Percentiles rank a stretch among this genome's conserved stretches.
Evolutionary conservation across 2,797 vertebrate species (phyloP).

Genomic region (Pseudochaenichthys georgianus): DNA sequence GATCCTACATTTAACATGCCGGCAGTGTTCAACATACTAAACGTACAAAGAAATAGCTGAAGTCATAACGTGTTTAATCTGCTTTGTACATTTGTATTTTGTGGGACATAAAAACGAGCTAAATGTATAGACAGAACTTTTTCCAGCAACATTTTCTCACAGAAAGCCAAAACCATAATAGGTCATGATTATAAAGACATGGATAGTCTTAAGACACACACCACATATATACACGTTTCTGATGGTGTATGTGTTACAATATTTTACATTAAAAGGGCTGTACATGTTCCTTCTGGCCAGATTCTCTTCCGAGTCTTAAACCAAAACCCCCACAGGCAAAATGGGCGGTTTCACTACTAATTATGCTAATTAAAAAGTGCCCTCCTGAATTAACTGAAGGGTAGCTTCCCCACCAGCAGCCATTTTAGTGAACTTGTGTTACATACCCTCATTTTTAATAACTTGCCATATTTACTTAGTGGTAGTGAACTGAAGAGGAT

Average conservation of each 20-base stretch:
- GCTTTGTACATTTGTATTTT: not conserved
- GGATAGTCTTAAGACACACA: no score
- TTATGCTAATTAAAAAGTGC: slow-evolving; percentile 54
- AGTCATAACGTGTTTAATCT: not conserved
- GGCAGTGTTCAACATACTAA: not conserved
- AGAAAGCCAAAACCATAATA: no score
- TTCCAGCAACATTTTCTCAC: no score
- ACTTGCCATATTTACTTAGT: not conserved
- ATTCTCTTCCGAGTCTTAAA: slow-evolving; percentile 15
- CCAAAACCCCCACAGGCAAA: slow-evolving; percentile 20
- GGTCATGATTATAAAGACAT: no score
- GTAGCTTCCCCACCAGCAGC: slow-evolving; percentile 11
- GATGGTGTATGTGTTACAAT: not conserved
- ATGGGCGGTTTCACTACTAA: slow-evolving; percentile 21
- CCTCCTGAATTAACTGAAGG: slow-evolving; percentile 30
- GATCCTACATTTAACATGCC: not conserved
- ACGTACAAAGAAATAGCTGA: not conserved
- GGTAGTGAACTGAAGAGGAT: not conserved
- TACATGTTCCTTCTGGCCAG: slow-evolving; percentile 3
- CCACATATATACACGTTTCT: no score
- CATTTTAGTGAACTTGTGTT: not conserved
- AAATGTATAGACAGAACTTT: no score
- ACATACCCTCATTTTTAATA: not conserved
- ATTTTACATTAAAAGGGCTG: not conserved
- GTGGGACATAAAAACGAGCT: not conserved